phyloP scores from a whole-genome alignment of 2,113 vertebrate genomes.

The Cynocephalus volans region DNA sequence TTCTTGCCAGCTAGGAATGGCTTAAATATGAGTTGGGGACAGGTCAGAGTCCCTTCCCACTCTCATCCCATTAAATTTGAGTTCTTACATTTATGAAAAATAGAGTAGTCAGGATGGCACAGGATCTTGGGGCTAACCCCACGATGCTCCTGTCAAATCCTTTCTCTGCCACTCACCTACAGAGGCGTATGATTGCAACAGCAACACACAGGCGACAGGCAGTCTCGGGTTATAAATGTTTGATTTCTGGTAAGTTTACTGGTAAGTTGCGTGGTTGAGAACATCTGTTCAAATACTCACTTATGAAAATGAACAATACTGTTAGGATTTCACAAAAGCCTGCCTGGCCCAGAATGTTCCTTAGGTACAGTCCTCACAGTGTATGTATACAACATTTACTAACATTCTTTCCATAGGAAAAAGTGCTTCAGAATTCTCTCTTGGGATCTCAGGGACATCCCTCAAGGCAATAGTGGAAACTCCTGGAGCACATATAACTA shows the following conservation, averaged over 20 bases:
- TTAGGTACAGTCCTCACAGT: not conserved
- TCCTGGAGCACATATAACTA: not conserved
- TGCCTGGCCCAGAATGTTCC: not conserved
- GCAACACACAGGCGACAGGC: not conserved
- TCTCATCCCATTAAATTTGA: not conserved
- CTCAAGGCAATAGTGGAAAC: not conserved
- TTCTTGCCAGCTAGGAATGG: not conserved
- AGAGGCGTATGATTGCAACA: not conserved
- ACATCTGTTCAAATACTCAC: not conserved
- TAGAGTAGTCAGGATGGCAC: not conserved
- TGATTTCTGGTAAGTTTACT: not conserved
- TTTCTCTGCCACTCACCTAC: not conserved
- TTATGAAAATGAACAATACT: not conserved
- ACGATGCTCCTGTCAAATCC: not conserved
- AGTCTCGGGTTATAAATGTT: not conserved
- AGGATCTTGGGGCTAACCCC: not conserved
- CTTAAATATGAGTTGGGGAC: not conserved
- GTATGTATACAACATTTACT: not conserved
- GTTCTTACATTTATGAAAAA: not conserved
- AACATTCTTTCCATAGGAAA: not conserved
- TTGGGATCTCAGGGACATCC: not conserved
- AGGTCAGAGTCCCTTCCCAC: not conserved
- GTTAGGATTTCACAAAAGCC: not conserved
- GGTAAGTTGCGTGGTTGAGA: not conserved
- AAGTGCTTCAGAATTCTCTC: not conserved